Conservation (phyloP, 2,113 vertebrate genomes). For the Fulica atra region DNA sequence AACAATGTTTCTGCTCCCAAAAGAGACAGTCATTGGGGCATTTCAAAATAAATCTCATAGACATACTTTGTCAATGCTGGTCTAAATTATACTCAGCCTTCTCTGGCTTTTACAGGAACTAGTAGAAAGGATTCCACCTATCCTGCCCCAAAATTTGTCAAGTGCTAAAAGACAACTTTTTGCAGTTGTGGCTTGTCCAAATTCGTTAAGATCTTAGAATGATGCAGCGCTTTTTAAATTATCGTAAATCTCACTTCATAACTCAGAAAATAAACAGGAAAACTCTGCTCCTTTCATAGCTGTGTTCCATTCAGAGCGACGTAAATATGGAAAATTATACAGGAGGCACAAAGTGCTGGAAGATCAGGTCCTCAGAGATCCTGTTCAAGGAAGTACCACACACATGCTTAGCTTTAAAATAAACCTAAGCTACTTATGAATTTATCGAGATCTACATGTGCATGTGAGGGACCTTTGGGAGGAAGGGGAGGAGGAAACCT, state of each 20-base stretch:
- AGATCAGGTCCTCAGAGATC: not conserved
- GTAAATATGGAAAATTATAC: not conserved
- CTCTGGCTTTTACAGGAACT: not conserved
- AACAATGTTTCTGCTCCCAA: not conserved
- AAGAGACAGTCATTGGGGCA: too few relatives aligned
- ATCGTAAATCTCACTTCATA: not conserved
- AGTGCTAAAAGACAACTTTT: not conserved
- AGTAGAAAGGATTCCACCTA: not conserved
- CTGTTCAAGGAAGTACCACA: not conserved
- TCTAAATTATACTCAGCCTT: not conserved
- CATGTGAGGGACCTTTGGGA: fast-evolving
- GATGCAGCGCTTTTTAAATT: not conserved
- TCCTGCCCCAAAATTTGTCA: not conserved
- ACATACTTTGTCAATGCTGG: not conserved
- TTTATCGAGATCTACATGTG: not conserved
- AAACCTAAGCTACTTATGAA: not conserved
- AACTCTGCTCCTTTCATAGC: not conserved
- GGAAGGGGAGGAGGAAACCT: fast-evolving
- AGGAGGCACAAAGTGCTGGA: not conserved
- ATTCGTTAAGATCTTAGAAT: not conserved
- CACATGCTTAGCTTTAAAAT: not conserved
- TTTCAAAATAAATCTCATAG: not conserved
- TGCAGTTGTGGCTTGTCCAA: not conserved
- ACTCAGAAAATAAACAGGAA: not conserved
- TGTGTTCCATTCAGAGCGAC: not conserved